Evolutionary conservation across 1,140 invertebrate species (phyloP).

Genomic region (roundworm (Caenorhabditis elegans)): DNA sequence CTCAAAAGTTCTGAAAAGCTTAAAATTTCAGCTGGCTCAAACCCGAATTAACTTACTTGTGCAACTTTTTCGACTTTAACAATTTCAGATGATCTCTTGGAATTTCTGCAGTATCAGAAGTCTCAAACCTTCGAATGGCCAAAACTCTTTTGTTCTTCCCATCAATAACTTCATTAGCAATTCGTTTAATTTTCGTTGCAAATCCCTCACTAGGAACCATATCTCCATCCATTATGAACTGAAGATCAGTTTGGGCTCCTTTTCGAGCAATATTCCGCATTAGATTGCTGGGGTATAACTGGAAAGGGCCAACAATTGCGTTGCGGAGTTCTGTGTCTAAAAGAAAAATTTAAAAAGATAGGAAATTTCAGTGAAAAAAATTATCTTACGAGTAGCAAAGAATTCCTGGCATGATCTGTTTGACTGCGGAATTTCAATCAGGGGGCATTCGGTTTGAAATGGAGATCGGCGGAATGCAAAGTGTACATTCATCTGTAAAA

Average conservation of each 20-base stretch:
- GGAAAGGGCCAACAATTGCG: not conserved
- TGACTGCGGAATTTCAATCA: not conserved
- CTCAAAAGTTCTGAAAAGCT: not conserved
- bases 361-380: too few relatives aligned
- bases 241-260: not conserved
- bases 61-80: not conserved
- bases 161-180: not conserved
- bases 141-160: not conserved
- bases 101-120: not conserved
- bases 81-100: not conserved
- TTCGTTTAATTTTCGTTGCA: not conserved
- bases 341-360: not conserved
- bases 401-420: not conserved
- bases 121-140: not conserved
- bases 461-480: not conserved
- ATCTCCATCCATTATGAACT: not conserved
- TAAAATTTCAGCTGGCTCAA: not conserved
- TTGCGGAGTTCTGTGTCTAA: not conserved
- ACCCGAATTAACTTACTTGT: not conserved
- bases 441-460: not conserved
- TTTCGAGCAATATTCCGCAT: conserved; percentile 8
- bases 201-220: not conserved
- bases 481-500: not conserved
- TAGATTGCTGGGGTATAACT: not conserved
- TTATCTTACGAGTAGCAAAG: not conserved